Conservation (phyloP, 1,140 invertebrate genomes). For the Branchinecta lynchi region DNA sequence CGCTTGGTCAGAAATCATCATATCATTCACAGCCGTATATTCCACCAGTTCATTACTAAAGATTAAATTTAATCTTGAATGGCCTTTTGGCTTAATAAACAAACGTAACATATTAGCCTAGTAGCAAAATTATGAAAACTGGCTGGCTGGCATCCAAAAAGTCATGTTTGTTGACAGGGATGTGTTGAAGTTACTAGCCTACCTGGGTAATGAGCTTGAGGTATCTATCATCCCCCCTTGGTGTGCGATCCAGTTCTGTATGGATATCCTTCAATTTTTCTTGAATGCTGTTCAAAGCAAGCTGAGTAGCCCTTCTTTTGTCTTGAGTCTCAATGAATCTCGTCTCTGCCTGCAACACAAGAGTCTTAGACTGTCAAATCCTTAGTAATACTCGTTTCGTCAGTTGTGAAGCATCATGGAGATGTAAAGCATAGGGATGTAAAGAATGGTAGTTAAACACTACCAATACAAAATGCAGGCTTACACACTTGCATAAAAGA, state of each 20-base stretch:
- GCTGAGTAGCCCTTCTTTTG: constrained; percentile 38
- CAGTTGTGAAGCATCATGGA: background rate
- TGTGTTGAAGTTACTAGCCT: constrained; percentile 13
- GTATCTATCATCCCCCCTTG: constrained; percentile 49
- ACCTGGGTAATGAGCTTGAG: constrained; percentile 38
- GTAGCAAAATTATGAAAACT: constrained; percentile 12
- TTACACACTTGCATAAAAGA: no score
- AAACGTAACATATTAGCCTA: background rate
- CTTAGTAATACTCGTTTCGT: constrained; percentile 11
- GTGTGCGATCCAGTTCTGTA: constrained; percentile 47
- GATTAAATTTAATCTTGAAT: background rate
- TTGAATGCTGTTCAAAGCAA: constrained; percentile 39
- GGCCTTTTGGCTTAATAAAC: no score
- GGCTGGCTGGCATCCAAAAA: background rate
- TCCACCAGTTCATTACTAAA: background rate
- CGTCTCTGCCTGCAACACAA: constrained; percentile 41
- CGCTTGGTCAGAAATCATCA: no score
- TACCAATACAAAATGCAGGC: no score
- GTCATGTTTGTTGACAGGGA: background rate
- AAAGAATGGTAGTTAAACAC: no score
- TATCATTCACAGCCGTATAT: no score
- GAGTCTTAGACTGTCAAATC: constrained; percentile 34
- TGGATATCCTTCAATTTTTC: constrained; percentile 44
- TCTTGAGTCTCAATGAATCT: constrained; percentile 45
- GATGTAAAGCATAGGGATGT: no score